Base-by-base conservation (phyloP, 30 jellyfish, hydroid and myxozoan genomes). In the Aurelia aurita region DNA sequence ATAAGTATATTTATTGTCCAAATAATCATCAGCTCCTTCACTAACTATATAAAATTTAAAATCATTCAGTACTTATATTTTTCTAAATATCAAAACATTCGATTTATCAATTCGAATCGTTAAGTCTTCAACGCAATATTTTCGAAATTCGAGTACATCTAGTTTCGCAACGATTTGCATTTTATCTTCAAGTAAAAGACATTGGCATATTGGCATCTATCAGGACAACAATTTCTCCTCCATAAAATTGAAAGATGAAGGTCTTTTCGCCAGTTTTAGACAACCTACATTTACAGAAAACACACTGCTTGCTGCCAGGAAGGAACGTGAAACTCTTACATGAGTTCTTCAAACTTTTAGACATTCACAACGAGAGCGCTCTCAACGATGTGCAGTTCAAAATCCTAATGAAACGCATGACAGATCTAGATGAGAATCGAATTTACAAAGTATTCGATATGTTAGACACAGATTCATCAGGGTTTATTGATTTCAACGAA, bases 401-500 rank as follows among this genome's bases (percentile, higher is more conserved):
- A 47, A 90, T 77, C 53, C 77, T 85, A 51, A 71, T 91, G 95
- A 78, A 72, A 51, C 28, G 86, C 34, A 59, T 68, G 20, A 86
- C 98, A 22, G 98, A 91, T 67, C 85, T 91, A 68, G 65, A 61
- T 44, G 86, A 80, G 61, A 72, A 53, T 5, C 93, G 83, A 26
- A 85, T 91, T 32, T 91, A 91, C 89, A 91, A 91, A 43, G 96
- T 91, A 4, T 91, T 91, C 65, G 98, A 91, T 32, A 91, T 91
- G 98, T 64, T 91, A 53, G 98, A 91, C 65, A 96, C 91, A 0
- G 96, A 91, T 55, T 72, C 96, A 35, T 91, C 98, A 14, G 98
- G 98, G 16, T 67, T 90, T 23, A 91, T 91, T 6, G 98, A 91
- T 86, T 91, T 91, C 86, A 80, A 91, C 72, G 98, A 91, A 90